A percentile compares a stretch with the other conserved stretches of the same genome.
phyloP scores from a whole-genome alignment of 2,888 invertebrate species.

The Agelastica alni region DNA sequence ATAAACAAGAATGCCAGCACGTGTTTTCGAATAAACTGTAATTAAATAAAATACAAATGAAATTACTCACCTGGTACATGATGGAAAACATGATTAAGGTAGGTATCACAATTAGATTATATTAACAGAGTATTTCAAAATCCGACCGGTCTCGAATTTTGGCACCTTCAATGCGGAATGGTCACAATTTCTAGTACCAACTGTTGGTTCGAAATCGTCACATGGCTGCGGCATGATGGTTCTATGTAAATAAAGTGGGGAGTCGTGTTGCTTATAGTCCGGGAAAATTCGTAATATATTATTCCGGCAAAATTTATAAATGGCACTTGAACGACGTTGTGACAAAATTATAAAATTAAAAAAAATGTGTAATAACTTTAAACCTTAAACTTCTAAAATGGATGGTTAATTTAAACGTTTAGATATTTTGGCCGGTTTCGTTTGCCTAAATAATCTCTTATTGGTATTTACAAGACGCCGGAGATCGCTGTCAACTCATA shows the following conservation, averaged over 20 bases:
- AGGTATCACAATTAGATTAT: no score
- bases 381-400: no score
- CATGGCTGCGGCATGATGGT: constrained; percentile 13
- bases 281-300: neutral
- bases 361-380: no score
- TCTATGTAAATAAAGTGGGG: constrained; percentile 4
- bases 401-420: no score
- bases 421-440: no score
- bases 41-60: constrained; percentile 5
- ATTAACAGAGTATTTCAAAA: no score
- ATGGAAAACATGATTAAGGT: neutral
- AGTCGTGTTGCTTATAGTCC: constrained; percentile 6
- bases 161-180: constrained; percentile 9
- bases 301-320: neutral
- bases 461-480: no score
- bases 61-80: constrained; percentile 11
- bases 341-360: no score
- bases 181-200: constrained; percentile 15
- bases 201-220: constrained; percentile 19
- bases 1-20: constrained; percentile 2
- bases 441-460: no score
- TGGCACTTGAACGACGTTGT: no score
- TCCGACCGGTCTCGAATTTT: neutral
- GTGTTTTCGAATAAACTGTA: constrained; percentile 5
- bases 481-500: no score